Evolutionary conservation across 2,113 vertebrate genomes (phyloP).

Genomic region (Casuarius casuarius): DNA sequence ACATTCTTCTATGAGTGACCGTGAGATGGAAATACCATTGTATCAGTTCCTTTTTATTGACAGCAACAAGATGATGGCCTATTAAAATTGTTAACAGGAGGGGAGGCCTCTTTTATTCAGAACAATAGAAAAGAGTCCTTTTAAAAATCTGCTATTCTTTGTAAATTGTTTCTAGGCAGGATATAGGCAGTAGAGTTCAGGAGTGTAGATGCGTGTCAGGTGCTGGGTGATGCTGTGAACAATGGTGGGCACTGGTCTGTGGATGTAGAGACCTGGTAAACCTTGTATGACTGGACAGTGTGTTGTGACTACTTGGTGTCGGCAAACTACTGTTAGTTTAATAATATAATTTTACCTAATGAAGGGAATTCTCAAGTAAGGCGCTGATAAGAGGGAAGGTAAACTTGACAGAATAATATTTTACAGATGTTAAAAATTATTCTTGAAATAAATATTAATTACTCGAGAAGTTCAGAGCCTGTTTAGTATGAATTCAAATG

Average conservation of each 20-base stretch:
- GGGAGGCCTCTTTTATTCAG: neutral
- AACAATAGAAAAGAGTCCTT: neutral
- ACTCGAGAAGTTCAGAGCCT: neutral
- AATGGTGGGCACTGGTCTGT: neutral
- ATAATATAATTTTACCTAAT: neutral
- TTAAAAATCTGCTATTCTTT: neutral
- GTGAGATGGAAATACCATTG: neutral
- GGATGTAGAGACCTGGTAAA: neutral
- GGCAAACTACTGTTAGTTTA: neutral
- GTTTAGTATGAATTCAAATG: neutral
- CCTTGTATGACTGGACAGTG: no score
- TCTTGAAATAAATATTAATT: neutral
- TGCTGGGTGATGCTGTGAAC: neutral
- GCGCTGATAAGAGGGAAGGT: neutral
- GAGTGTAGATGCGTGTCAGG: neutral
- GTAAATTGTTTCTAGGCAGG: neutral
- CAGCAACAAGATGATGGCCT: neutral
- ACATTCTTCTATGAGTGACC: neutral
- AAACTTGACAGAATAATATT: neutral
- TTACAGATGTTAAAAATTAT: neutral
- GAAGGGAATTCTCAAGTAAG: neutral
- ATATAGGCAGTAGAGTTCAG: neutral
- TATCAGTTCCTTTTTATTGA: neutral
- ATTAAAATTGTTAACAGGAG: neutral
- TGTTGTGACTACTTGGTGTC: neutral